A percentile compares a stretch with the other conserved stretches of the same genome.
Evolutionary conservation across 2,888 invertebrate species (phyloP).

Genomic region (Theodoxus fluviatilis): DNA sequence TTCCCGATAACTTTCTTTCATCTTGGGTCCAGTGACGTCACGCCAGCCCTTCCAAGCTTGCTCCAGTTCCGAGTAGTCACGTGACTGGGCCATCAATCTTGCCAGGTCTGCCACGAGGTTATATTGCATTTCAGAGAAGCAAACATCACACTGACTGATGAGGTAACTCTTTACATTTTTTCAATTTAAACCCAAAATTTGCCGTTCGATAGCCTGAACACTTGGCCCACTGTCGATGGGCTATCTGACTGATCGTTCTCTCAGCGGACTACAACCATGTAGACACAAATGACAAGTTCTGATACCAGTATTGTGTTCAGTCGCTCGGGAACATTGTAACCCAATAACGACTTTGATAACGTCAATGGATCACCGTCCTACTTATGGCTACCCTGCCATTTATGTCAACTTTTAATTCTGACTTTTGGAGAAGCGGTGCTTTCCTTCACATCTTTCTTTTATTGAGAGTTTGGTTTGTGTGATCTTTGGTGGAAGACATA

Average conservation of each 20-base stretch:
- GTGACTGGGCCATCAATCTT: constrained; percentile 46
- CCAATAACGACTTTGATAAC: too few relatives aligned
- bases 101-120: constrained; percentile 47
- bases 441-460: too few relatives aligned
- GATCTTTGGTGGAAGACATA: too few relatives aligned
- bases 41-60: constrained; percentile 85
- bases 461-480: neutral
- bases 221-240: neutral
- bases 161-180: neutral
- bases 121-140: neutral
- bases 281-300: too few relatives aligned
- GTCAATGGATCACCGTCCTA: too few relatives aligned
- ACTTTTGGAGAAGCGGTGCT: neutral
- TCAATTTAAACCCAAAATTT: neutral
- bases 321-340: too few relatives aligned
- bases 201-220: neutral
- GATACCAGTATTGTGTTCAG: too few relatives aligned
- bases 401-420: too few relatives aligned
- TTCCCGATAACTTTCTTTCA: constrained; percentile 79
- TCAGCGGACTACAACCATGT: too few relatives aligned
- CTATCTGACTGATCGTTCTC: too few relatives aligned
- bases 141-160: neutral
- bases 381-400: too few relatives aligned
- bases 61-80: constrained; percentile 78
- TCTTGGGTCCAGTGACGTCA: constrained; percentile 78